Conservation (phyloP, 1,140 invertebrate genomes). For the Belonocnema kinseyi region DNA sequence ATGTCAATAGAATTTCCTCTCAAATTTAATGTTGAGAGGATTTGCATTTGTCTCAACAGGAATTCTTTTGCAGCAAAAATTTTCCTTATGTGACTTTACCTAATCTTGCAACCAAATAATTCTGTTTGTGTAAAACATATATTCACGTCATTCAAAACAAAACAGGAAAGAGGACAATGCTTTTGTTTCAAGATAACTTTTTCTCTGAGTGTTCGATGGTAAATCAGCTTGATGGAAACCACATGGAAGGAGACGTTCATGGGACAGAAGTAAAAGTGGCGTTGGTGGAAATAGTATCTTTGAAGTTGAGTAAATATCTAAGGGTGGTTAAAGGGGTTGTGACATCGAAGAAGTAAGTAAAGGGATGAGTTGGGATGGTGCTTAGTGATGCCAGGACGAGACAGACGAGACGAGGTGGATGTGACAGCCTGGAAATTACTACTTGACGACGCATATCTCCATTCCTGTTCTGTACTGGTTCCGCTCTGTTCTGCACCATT, state of each 20-base stretch:
- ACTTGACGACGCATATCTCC: slow-evolving; percentile 63
- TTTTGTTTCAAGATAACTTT: too few species aligned
- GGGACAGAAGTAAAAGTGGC: slow-evolving; percentile 32
- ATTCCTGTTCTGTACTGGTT: slow-evolving; percentile 37
- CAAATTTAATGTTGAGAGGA: too few species aligned
- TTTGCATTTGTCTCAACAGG: too few species aligned
- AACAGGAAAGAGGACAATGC: too few species aligned
- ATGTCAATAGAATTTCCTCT: too few species aligned
- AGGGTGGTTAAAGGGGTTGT: too few species aligned
- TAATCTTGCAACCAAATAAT: too few species aligned
- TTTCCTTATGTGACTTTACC: too few species aligned
- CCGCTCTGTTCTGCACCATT: slow-evolving; percentile 38
- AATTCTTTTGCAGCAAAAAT: too few species aligned
- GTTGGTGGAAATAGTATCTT: not conserved
- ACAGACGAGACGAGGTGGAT: slow-evolving; percentile 52
- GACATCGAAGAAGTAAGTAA: not conserved
- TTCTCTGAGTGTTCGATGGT: not conserved
- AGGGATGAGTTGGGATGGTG: not conserved
- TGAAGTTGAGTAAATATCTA: too few species aligned
- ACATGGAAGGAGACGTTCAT: slow-evolving; percentile 22
- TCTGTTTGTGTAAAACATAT: too few species aligned
- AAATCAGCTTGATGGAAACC: slow-evolving; percentile 12
- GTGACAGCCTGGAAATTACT: slow-evolving; percentile 70
- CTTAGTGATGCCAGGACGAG: slow-evolving; percentile 5
- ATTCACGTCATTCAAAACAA: too few species aligned